These are phyloP conservation scores for Rana temporaria DNA, from an alignment of 2,113 vertebrate genomes.

Conservation along the genomic window DNA sequence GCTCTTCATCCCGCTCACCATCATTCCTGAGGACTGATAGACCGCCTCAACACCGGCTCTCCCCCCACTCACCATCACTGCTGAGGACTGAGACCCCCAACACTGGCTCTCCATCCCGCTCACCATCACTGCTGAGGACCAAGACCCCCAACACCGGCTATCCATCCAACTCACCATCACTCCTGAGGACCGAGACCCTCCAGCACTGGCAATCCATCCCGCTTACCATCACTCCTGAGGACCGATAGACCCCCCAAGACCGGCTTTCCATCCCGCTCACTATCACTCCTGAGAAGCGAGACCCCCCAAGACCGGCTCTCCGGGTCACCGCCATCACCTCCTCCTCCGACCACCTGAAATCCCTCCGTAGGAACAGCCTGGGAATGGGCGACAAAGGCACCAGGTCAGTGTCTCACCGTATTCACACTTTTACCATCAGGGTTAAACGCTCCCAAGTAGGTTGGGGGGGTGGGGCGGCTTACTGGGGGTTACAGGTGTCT, in stretches of 20 bases:
- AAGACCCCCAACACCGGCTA: background rate
- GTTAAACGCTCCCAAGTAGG: background rate
- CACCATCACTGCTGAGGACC: background rate
- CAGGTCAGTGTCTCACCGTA: constrained; percentile 24
- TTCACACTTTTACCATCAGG: background rate
- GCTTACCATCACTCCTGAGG: background rate
- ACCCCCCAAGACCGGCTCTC: background rate
- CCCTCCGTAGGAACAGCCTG: background rate
- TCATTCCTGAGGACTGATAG: background rate
- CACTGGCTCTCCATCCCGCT: background rate
- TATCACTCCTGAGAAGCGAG: background rate
- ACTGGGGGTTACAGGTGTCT: too few species aligned
- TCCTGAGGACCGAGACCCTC: background rate
- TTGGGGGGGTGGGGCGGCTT: too few species aligned
- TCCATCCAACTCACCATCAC: background rate
- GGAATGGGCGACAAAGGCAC: constrained; percentile 59
- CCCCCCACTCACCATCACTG: too few species aligned
- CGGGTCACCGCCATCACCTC: background rate
- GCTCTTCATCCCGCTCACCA: background rate
- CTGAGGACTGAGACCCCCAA: background rate
- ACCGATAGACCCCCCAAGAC: background rate
- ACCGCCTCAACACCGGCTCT: background rate
- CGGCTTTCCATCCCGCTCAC: background rate
- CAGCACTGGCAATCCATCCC: too few species aligned
- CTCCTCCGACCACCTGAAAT: background rate